phyloP scores from a whole-genome alignment of 2,113 vertebrate genomes.

The Poeciliopsis occidentalis region DNA sequence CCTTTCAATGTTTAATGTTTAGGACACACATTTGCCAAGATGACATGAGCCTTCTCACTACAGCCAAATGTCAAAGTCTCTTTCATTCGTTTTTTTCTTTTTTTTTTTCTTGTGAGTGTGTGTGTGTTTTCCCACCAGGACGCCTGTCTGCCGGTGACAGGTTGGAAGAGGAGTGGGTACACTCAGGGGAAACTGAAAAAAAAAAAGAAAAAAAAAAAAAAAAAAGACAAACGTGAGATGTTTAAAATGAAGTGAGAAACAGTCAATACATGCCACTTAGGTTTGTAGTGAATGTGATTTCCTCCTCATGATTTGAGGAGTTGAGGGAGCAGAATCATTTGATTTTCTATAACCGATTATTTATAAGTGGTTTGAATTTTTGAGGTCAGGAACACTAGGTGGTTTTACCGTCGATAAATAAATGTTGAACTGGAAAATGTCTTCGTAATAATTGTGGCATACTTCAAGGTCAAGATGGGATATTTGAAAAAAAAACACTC shows the following conservation, averaged over 20 bases:
- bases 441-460: neutral
- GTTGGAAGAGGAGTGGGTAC: constrained; percentile 42
- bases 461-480: neutral
- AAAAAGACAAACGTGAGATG: constrained; percentile 46
- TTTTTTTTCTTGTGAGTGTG: constrained; percentile 44
- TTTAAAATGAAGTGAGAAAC: constrained; percentile 38
- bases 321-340: neutral
- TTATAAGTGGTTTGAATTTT: neutral
- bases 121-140: constrained; percentile 50
- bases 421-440: neutral
- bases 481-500: neutral
- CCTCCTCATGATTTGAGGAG: neutral
- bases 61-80: constrained; percentile 65
- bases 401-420: neutral
- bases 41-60: constrained; percentile 37
- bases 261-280: constrained; percentile 7
- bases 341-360: neutral
- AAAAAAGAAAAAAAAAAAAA: constrained; percentile 7
- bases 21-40: constrained; percentile 52
- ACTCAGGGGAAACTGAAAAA: constrained; percentile 41
- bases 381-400: neutral
- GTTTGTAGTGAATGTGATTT: neutral
- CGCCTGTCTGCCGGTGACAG: constrained; percentile 58
- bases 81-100: constrained; percentile 50
- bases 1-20: constrained; percentile 58